Evolutionary conservation across 2,113 vertebrate genomes (phyloP), one percentile per base, ranked within the genome.

Genomic region (Sporophila hypoxantha): DNA sequence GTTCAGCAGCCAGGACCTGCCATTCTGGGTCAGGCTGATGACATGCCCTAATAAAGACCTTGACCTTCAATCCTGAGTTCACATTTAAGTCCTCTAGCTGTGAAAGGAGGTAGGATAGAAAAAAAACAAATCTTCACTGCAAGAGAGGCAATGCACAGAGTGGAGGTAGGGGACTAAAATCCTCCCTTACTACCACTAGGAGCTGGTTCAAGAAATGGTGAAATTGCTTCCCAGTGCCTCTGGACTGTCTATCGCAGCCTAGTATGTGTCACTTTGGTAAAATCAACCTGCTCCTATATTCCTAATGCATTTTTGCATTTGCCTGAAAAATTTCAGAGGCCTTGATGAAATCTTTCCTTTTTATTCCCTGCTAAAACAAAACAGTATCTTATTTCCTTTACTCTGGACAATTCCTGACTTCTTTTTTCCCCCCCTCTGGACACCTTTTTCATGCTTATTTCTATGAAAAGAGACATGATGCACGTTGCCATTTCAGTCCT

Each of bases 381-480:
- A 42, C 4, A 62, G 39, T 19, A 61, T 4, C 30, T 84, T 53
- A 27, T 74, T 74, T 70, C 56, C 17, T 76, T 85, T 74, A 64
- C 53, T 67, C 27, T 19, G 69, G 39, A 77, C 8, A 60, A 66
- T 41, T 76, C 16, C 39, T 13, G 2, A 78, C 50, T 44, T 44
- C 1, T 12, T 17, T 29, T 37, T 3, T 8, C 2, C 3, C 5
- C 4, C 3, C 8, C 52, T n/a, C n/a, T 23, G 18, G 21, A 62
- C 34, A 65, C 13, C 29, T 83, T 67, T 64, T 60, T 41, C 32
- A 26, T 23, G 22, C 5, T 68, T 68, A 79, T 78, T 37, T 67
- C 66, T 68, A 18, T 4, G 2, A 93, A 75, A 80, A 71, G 66
- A 86, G 27, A 86, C 59, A 61, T 8, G 39, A 83, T 85, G 20